phyloP scores from a whole-genome alignment of 2,797 vertebrate genomes.

The Champsocephalus esox region DNA sequence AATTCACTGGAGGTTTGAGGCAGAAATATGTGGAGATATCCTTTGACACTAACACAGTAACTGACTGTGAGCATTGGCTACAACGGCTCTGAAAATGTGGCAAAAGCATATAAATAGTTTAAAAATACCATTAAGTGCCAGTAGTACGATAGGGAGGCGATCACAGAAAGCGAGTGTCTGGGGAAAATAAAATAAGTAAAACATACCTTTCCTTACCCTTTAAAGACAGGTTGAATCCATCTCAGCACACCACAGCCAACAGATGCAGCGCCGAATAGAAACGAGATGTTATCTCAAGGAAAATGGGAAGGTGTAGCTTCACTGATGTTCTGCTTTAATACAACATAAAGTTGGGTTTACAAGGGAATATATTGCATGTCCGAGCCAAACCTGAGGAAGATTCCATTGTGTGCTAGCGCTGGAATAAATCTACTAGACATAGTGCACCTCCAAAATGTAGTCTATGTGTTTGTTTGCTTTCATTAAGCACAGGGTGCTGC shows the following conservation, averaged over 20 bases:
- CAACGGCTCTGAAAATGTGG: not conserved
- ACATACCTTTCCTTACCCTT: constrained; percentile 39
- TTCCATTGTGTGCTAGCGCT: constrained; percentile 29
- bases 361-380: constrained; percentile 65
- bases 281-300: constrained; percentile 66
- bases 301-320: constrained; percentile 47
- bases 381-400: constrained; percentile 58
- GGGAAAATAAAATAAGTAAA: constrained; percentile 24
- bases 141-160: not conserved
- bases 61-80: not conserved
- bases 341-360: constrained; percentile 67
- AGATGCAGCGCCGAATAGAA: constrained; percentile 55
- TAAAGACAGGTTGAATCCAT: constrained; percentile 62
- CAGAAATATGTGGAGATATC: constrained; percentile 6
- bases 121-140: constrained; percentile 1
- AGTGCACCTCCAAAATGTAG: not conserved
- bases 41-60: constrained; percentile 21
- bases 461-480: not conserved
- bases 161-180: constrained; percentile 22
- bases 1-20: constrained; percentile 4
- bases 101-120: constrained; percentile 5
- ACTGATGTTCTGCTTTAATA: constrained; percentile 75
- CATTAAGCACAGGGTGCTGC: not conserved
- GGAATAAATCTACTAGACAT: constrained; percentile 41
- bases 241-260: constrained; percentile 53